Conservation (phyloP, 2,113 vertebrate genomes). For the Gopherus evgoodei region DNA sequence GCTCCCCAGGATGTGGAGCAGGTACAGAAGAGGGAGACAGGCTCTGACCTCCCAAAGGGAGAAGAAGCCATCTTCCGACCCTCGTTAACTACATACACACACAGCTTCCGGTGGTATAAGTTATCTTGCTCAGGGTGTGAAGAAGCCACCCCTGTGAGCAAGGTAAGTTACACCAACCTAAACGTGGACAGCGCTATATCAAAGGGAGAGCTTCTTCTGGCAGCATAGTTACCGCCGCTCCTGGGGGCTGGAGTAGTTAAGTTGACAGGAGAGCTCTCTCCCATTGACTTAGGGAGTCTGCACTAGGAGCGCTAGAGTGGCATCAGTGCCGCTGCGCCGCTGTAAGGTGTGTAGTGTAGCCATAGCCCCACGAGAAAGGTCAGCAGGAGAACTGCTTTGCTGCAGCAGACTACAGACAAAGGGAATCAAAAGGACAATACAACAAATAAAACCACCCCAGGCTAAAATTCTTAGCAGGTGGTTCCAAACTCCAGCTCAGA, state of each 20-base stretch:
- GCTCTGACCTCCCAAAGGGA: neutral
- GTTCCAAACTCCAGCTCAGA: conserved; percentile 24
- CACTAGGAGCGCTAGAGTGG: no score
- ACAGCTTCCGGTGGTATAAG: no score
- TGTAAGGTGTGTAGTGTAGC: neutral
- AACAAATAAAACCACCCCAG: conserved; percentile 20
- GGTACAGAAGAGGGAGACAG: neutral
- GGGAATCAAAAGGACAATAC: neutral
- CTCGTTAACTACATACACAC: neutral
- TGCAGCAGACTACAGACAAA: neutral
- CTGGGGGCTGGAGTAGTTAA: no score
- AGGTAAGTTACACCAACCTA: no score
- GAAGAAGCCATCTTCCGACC: neutral
- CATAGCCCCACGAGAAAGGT: neutral
- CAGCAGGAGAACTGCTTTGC: neutral
- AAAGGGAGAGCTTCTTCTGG: no score
- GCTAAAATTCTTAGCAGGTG: conserved; percentile 54
- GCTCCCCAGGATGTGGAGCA: neutral
- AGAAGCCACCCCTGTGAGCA: no score
- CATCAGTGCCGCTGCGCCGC: no score
- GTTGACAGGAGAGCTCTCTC: no score
- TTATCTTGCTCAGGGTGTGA: no score
- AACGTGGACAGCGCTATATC: no score
- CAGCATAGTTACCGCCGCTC: no score
- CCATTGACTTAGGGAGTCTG: no score